Conservation (phyloP, 2,888 invertebrate species). For the Papilio protenor region DNA sequence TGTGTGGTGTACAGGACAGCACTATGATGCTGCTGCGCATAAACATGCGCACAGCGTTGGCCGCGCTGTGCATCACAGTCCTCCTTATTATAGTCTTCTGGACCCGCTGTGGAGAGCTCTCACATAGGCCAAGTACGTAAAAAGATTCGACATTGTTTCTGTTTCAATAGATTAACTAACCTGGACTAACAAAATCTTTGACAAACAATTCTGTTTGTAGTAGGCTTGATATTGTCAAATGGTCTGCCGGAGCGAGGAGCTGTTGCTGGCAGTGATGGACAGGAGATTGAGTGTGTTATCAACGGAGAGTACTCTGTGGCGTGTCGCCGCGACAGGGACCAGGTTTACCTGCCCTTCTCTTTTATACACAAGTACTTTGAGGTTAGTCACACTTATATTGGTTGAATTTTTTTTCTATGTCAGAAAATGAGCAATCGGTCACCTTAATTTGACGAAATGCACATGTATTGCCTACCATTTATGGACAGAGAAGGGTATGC, state of each 20-base stretch:
- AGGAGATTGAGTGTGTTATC: constrained; percentile 93
- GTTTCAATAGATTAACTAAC: neutral
- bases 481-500: no score
- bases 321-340: constrained; percentile 92
- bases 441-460: neutral
- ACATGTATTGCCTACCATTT: no score
- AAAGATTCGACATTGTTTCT: neutral
- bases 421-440: no score
- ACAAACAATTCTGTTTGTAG: constrained; percentile 48
- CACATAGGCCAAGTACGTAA: constrained; percentile 66
- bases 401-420: neutral
- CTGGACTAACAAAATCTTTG: neutral
- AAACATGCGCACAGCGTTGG: constrained; percentile 90
- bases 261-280: constrained; percentile 53
- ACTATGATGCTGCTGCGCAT: constrained; percentile 89
- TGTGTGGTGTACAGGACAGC: constrained; percentile 54
- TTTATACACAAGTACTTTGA: constrained; percentile 97
- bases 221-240: constrained; percentile 64
- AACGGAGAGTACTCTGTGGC: constrained; percentile 93
- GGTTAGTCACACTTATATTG: constrained; percentile 73
- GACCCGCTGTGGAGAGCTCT: constrained; percentile 89
- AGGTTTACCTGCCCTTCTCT: constrained; percentile 96
- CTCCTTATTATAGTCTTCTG: constrained; percentile 89
- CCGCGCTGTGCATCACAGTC: constrained; percentile 86
- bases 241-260: constrained; percentile 58